phyloP scores from a whole-genome alignment of 2,888 invertebrate species.

The Torymus auratus region DNA sequence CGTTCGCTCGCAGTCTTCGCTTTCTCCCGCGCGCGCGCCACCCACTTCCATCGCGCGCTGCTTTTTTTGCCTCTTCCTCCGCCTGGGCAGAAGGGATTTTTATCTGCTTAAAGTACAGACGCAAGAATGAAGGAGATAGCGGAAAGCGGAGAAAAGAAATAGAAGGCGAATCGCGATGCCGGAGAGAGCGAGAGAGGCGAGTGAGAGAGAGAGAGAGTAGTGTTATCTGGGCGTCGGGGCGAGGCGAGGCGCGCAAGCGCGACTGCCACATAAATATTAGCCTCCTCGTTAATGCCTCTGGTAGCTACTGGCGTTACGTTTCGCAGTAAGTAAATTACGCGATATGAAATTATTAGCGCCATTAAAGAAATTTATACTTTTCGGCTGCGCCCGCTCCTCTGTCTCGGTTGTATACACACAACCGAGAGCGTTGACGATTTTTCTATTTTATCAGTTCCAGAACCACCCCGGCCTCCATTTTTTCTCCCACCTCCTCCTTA shows the following conservation, averaged over 20 bases:
- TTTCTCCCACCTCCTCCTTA: conserved; percentile 51
- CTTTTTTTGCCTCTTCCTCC: conserved; percentile 7
- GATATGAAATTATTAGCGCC: conserved; percentile 77
- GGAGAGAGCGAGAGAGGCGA: conserved; percentile 37
- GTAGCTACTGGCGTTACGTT: conserved; percentile 77
- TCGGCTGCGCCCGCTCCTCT: conserved; percentile 58
- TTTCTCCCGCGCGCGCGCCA: conserved; percentile 17
- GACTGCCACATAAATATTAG: conserved; percentile 77
- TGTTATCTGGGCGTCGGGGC: conserved; percentile 73
- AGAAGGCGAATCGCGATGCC: conserved; percentile 53
- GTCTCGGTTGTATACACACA: conserved; percentile 24
- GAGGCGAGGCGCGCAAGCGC: conserved; percentile 58
- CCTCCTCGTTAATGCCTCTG: conserved; percentile 77
- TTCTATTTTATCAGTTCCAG: conserved; percentile 72
- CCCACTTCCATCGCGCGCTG: not conserved
- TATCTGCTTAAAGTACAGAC: conserved; percentile 59
- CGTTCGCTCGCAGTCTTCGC: conserved; percentile 25
- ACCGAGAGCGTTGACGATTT: conserved; percentile 68
- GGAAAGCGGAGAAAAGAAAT: conserved; percentile 54
- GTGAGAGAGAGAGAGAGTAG: conserved; percentile 64
- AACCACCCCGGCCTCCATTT: conserved; percentile 5
- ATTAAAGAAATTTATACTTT: conserved; percentile 77
- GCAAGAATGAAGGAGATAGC: conserved; percentile 59
- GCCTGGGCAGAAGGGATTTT: conserved; percentile 53
- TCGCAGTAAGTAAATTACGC: conserved; percentile 77